Evolutionary conservation across 2,888 invertebrate species (phyloP).

Genomic region (Augochlorella aurata): DNA sequence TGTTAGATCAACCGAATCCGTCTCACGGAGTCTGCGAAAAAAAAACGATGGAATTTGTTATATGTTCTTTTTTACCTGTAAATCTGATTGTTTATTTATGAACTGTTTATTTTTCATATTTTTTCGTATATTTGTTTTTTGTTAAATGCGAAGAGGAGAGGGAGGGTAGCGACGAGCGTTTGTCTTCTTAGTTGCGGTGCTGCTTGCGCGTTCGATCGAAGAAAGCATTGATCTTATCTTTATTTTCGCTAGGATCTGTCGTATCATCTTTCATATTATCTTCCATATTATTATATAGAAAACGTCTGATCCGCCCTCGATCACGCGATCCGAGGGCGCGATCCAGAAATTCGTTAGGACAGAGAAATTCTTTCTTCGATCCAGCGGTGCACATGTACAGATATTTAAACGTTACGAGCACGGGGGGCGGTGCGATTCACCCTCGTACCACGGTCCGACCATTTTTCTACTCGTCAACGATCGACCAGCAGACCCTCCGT

Average conservation of each 20-base stretch:
- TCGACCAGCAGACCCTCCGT: conserved; percentile 22
- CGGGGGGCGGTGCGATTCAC: conserved; percentile 36
- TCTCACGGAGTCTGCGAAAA: conserved; percentile 63
- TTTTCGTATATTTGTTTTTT: conserved; percentile 77
- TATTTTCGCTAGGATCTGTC: too few species aligned
- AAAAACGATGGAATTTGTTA: conserved; percentile 75
- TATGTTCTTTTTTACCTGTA: conserved; percentile 77
- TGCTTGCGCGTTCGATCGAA: conserved; percentile 21
- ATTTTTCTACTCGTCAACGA: conserved; percentile 5
- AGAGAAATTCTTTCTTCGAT: background rate
- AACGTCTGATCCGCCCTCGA: too few species aligned
- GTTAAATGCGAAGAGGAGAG: conserved; percentile 73
- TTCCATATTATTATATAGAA: too few species aligned
- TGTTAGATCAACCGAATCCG: conserved; percentile 64
- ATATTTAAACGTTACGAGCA: conserved; percentile 50
- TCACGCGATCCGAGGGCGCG: background rate
- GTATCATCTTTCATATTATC: too few species aligned
- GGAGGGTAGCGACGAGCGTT: conserved; percentile 63
- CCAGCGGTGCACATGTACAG: conserved; percentile 45
- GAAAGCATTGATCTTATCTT: background rate
- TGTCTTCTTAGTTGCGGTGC: conserved; percentile 23
- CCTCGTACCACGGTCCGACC: conserved; percentile 16
- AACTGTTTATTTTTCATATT: conserved; percentile 81
- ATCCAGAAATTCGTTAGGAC: background rate
- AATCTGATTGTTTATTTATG: conserved; percentile 81